These are phyloP conservation scores for Leuciscus waleckii DNA, from an alignment of 2,797 vertebrate genomes.

Conservation along the genomic window DNA sequence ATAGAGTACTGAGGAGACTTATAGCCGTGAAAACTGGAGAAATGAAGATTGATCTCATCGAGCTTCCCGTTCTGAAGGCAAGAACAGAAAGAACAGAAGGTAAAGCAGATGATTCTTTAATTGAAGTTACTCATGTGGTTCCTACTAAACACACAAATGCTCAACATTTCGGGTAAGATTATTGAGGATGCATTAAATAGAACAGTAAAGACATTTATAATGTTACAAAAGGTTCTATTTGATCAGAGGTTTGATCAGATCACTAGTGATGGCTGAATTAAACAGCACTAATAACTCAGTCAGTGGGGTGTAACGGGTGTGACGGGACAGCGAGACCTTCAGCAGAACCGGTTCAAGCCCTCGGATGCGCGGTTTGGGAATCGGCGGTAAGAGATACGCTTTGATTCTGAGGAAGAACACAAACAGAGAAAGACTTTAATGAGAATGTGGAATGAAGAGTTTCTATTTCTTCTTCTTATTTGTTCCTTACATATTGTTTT, in stretches of 20 bases:
- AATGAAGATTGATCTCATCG: constrained; percentile 77
- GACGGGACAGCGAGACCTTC: constrained; percentile 34
- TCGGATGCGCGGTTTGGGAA: constrained; percentile 55
- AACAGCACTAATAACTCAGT: constrained; percentile 11
- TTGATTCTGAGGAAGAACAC: constrained; percentile 49
- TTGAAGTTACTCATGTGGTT: neutral
- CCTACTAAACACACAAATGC: neutral
- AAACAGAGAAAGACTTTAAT: constrained; percentile 19
- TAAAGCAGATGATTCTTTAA: neutral
- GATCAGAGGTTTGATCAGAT: too few relatives aligned
- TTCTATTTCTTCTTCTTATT: neutral
- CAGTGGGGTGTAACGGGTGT: constrained; percentile 1
- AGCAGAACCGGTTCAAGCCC: constrained; percentile 57
- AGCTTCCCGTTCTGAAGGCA: constrained; percentile 75
- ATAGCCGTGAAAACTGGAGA: constrained; percentile 75
- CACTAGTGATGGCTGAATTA: constrained; percentile 5
- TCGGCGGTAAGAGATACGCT: constrained; percentile 51
- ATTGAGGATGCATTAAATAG: neutral
- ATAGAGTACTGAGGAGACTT: constrained; percentile 66
- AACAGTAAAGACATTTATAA: neutral
- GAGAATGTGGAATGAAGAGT: neutral
- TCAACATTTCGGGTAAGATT: neutral
- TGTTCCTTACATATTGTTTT: neutral
- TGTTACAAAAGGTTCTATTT: neutral
- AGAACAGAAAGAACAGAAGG: neutral